Conservation (phyloP, 1,140 invertebrate species). For the Batillaria attramentaria region DNA sequence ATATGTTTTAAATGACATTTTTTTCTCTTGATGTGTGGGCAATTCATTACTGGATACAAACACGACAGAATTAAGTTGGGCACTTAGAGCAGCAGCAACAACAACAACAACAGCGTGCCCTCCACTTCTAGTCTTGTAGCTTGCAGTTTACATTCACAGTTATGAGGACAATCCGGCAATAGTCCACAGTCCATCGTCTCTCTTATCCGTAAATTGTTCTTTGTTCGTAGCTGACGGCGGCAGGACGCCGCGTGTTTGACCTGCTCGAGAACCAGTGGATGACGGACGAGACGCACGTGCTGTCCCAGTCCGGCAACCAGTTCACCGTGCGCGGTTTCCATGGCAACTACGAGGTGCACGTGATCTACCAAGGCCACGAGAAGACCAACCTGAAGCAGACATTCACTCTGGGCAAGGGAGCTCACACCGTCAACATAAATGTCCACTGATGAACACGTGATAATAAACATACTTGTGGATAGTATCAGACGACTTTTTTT, state of each 20-base stretch:
- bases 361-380: slow-evolving; percentile 37
- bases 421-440: background rate
- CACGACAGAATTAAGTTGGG: too few relatives aligned
- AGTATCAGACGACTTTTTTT: too few relatives aligned
- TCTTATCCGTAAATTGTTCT: too few relatives aligned
- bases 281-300: slow-evolving; percentile 39
- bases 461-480: background rate
- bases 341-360: slow-evolving; percentile 49
- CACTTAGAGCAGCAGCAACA: too few relatives aligned
- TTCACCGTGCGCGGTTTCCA: slow-evolving; percentile 46
- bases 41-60: too few relatives aligned
- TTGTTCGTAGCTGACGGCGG: slow-evolving; percentile 50
- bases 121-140: too few relatives aligned
- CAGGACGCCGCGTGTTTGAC: slow-evolving; percentile 42
- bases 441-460: background rate
- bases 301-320: slow-evolving; percentile 25
- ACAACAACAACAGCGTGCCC: too few relatives aligned
- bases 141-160: too few relatives aligned
- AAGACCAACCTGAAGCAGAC: slow-evolving; percentile 11
- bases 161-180: too few relatives aligned
- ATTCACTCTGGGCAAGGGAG: slow-evolving; percentile 31
- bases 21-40: too few relatives aligned
- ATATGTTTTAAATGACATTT: too few relatives aligned
- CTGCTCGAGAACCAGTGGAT: slow-evolving; percentile 45
- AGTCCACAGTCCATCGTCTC: too few relatives aligned